Base-by-base conservation (phyloP, 2,888 invertebrate species). In the Trichopria drosophilae region DNA sequence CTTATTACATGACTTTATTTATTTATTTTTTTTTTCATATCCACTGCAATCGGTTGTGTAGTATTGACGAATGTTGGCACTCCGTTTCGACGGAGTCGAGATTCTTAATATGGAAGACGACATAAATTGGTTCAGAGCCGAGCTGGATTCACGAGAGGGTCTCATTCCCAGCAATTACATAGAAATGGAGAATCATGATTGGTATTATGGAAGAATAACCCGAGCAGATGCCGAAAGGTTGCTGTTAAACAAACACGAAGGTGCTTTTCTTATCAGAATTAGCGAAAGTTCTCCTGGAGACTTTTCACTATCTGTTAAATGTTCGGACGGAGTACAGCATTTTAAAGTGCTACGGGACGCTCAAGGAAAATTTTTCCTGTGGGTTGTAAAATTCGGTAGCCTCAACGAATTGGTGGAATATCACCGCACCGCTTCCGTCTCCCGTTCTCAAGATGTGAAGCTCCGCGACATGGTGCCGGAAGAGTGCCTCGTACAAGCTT, bases 91-190 rank as follows among this genome's bases (percentile, higher is more conserved):
- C n/a, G n/a, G n/a, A n/a, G n/a, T n/a, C n/a, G n/a, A 97, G 98
- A 92, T 99, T 77, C 82, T 99, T 73, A 98, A 96, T 79, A 98
- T 96, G 92, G 98, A 99, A 83, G 98, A 99, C 79, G 99, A 99
- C 80, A 93, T 95, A 84, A 98, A 99, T 80, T 99, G 99, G 99
- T 99, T 91, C 79, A 89, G 96, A 79, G 99, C 99, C 61, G 99
- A 99, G 82, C 80, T 95, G 71, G 93, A 98, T 77, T 96, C 96
- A 39, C 87, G 86, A 81, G 98, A 98, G 83, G 99, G 99, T 62
- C 87, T 95, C 65, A 95, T 99, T 76, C 99, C 96, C 76, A 95
- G 95, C 77, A 99, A 99, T 82, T 99, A 99, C 79, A 98, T 99
- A 78, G 94, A 96, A 85, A 95, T 99, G 94, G 94, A 90, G 81